Evolutionary conservation across 2,888 invertebrate species (phyloP).

Genomic region (Tipula vernalis): DNA sequence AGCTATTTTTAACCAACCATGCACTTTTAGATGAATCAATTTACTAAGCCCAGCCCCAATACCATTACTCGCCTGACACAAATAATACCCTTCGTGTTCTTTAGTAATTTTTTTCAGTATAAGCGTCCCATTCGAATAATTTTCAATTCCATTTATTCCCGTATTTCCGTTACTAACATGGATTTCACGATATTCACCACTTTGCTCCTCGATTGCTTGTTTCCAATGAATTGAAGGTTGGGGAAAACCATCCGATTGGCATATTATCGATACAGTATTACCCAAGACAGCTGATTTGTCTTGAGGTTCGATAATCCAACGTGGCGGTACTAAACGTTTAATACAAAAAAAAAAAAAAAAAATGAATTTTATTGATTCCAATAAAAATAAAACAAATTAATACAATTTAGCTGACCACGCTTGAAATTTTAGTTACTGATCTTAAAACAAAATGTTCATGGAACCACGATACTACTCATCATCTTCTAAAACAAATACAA

Average conservation of each 20-base stretch:
- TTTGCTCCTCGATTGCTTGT: slow-evolving; percentile 38
- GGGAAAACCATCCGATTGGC: slow-evolving; percentile 66
- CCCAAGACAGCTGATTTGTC: slow-evolving; percentile 62
- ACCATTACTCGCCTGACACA: slow-evolving; percentile 48
- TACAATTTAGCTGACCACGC: neutral
- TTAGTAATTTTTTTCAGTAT: slow-evolving; percentile 40
- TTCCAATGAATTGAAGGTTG: slow-evolving; percentile 45
- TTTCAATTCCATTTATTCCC: slow-evolving; percentile 27
- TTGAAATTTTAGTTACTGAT: neutral
- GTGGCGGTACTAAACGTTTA: slow-evolving; percentile 51
- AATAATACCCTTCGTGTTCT: slow-evolving; percentile 42
- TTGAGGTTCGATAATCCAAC: slow-evolving; percentile 59
- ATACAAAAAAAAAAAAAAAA: neutral
- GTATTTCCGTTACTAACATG: slow-evolving; percentile 27
- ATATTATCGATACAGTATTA: slow-evolving; percentile 52
- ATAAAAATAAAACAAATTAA: neutral
- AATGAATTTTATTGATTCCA: neutral
- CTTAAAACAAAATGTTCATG: too few species aligned
- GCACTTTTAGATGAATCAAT: slow-evolving; percentile 46
- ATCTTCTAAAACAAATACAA: too few species aligned
- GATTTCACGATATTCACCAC: slow-evolving; percentile 42
- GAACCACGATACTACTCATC: too few species aligned
- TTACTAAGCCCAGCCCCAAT: slow-evolving; percentile 49
- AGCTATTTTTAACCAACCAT: slow-evolving; percentile 34
- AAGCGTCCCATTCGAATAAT: slow-evolving; percentile 38